Base-by-base conservation (phyloP, 2,113 vertebrate species). In the Nymphicus hollandicus region DNA sequence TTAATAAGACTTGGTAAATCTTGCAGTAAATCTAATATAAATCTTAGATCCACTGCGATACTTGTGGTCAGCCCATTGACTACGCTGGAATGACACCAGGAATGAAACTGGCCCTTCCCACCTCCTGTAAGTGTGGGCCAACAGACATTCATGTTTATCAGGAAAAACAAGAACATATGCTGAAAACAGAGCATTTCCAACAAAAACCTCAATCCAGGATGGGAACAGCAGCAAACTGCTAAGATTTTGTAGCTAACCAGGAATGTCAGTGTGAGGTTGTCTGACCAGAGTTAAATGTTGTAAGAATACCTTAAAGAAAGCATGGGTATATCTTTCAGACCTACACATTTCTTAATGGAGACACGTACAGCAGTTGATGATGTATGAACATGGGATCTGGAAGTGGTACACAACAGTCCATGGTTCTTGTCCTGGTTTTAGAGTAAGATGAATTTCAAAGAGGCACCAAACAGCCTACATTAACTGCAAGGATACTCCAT, bases 121-220 rank as follows among this genome's bases (percentile, higher is more conserved):
- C 73, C 87, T 91, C 93, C 61, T 83, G 84, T 87, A 96, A 93
- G 94, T 37, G 28, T 56, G 28, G 81, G 95, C 95, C 97, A 98
- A 95, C 56, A 91, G 68, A 91, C 94, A 83, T 72, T 64, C 37
- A 70, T 93, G 91, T 96, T 97, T 97, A 93, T 95, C 95, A 97
- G 87, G 91, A 81, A 97, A 98, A 98, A 95, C 91, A 98, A 91
- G 95, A 98, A 96, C 98, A 98, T 83, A 98, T 98, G 98, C 93
- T 95, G 86, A 58, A 90, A 93, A 88, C 44, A 77, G 65, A 94
- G 64, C 78, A 74, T 74, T 91, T 97, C 97, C 97, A 98, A 97
- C 89, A 97, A 95, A 96, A 98, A 88, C 76, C 82, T 94, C 84
- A 50, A 10, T 70, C 72, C 71, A 31, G 81, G 72, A 91, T 93